Evolutionary conservation across 2,113 vertebrate species (phyloP).

Genomic region (Rhipidura dahli): DNA sequence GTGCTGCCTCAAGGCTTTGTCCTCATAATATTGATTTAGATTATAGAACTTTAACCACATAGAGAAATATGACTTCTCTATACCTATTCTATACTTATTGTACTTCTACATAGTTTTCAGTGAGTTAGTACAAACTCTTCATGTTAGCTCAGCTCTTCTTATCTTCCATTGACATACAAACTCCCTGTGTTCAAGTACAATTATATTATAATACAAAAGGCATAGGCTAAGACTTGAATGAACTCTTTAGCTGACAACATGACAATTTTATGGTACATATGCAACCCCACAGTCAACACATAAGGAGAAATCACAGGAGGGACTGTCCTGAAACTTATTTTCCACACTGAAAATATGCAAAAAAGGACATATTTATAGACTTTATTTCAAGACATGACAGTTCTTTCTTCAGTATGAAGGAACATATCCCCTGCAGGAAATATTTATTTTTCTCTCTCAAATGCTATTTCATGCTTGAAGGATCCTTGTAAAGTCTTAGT

Average conservation of each 20-base stretch:
- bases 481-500: not conserved
- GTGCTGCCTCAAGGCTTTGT: not conserved
- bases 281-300: not conserved
- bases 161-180: not conserved
- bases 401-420: not conserved
- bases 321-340: not conserved
- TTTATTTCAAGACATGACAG: not conserved
- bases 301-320: not conserved
- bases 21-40: not conserved
- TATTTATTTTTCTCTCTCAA: conserved; percentile 3
- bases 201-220: not conserved
- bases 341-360: not conserved
- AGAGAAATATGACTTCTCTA: not conserved
- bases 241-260: not conserved
- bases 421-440: not conserved
- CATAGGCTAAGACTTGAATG: not conserved
- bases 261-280: not conserved
- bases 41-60: not conserved
- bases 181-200: not conserved
- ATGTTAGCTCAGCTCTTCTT: not conserved
- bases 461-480: not conserved
- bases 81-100: not conserved
- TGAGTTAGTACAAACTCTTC: not conserved
- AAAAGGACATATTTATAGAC: not conserved
- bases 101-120: not conserved